Evolutionary conservation across 2,888 invertebrate genomes (phyloP).

Genomic region (Cantharis nigra): DNA sequence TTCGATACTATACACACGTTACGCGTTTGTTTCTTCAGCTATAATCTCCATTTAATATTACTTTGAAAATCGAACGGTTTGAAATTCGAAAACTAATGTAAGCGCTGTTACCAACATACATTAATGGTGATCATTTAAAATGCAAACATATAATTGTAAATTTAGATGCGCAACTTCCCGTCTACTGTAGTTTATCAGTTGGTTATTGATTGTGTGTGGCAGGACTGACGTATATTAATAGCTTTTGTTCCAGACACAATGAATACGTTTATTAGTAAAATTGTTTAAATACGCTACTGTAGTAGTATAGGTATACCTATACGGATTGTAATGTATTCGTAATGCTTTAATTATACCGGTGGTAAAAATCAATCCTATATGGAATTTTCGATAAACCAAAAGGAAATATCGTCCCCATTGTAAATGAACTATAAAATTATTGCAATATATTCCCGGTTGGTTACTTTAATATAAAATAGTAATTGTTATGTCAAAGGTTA

Average conservation of each 20-base stretch:
- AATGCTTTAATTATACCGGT: background rate
- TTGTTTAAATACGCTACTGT: conserved; percentile 8
- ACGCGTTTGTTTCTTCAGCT: background rate
- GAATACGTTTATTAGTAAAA: conserved; percentile 23
- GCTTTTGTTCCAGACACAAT: conserved; percentile 21
- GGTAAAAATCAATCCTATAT: background rate
- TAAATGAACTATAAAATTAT: background rate
- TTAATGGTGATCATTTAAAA: conserved; percentile 11
- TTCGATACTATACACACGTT: background rate
- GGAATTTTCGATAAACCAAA: background rate
- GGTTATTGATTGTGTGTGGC: conserved; percentile 25
- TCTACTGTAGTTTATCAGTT: conserved; percentile 27
- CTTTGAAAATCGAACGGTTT: background rate
- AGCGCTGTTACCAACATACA: background rate
- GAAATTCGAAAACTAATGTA: background rate
- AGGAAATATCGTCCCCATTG: background rate
- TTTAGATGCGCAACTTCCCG: conserved; percentile 27
- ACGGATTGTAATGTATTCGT: background rate
- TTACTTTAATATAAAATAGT: background rate
- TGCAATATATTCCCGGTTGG: background rate
- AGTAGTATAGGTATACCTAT: background rate
- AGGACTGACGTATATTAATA: conserved; percentile 28
- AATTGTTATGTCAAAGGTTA: background rate
- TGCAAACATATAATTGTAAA: conserved; percentile 27
- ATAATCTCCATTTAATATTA: no score